These are phyloP conservation scores for Diaperis boleti DNA, from an alignment of 2,888 invertebrate genomes.

Conservation along the genomic window DNA sequence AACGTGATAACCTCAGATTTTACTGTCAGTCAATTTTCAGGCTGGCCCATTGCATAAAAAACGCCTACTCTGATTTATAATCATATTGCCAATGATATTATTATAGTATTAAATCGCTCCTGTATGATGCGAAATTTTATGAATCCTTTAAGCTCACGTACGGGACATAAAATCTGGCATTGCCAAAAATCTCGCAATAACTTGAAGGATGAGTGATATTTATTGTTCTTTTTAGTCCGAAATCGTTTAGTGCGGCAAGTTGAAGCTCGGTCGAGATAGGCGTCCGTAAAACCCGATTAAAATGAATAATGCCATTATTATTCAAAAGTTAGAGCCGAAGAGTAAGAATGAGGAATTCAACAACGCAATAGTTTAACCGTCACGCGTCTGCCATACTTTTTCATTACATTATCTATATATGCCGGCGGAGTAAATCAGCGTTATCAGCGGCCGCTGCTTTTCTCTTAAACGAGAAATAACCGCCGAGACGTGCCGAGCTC, in stretches of 20 bases:
- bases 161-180: too few relatives aligned
- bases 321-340: slow-evolving; percentile 29
- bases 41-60: too few relatives aligned
- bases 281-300: slow-evolving; percentile 34
- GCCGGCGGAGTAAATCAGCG: slow-evolving; percentile 65
- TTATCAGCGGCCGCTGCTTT: slow-evolving; percentile 58
- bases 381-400: slow-evolving; percentile 65
- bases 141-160: too few relatives aligned
- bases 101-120: too few relatives aligned
- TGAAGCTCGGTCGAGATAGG: slow-evolving; percentile 18
- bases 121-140: too few relatives aligned
- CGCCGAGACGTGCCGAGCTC: slow-evolving; percentile 64
- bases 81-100: too few relatives aligned
- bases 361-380: slow-evolving; percentile 51
- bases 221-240: slow-evolving; percentile 9
- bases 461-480: slow-evolving; percentile 66
- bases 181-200: slow-evolving; percentile 13
- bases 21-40: too few relatives aligned
- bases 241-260: slow-evolving; percentile 17
- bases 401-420: slow-evolving; percentile 67
- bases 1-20: too few relatives aligned
- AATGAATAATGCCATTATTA: slow-evolving; percentile 42
- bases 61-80: too few relatives aligned
- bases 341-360: slow-evolving; percentile 38
- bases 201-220: slow-evolving; percentile 1